Base-by-base conservation (phyloP, 2,888 invertebrate genomes). In the Chirona hameri region DNA sequence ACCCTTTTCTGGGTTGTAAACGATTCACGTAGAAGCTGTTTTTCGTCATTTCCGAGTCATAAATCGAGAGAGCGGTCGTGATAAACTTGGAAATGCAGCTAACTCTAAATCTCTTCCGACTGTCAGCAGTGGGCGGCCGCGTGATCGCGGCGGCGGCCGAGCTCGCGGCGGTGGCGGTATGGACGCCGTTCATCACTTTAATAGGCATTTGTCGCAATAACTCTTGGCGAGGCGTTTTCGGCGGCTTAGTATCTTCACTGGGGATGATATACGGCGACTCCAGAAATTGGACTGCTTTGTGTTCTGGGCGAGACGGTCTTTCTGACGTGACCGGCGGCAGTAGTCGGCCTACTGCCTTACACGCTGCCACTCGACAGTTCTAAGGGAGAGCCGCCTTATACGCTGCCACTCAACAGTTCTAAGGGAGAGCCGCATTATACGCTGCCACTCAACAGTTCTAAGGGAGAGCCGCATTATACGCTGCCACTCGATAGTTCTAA, bases 121-220 rank as follows among this genome's bases (percentile, higher is more conserved):
- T 10, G 65, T 27, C n/a, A 1, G 65, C 65, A n/a, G 9, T 27
- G 24, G 18, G n/a, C 65, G 24, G 65, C 27, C 65, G 65, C 57
- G n/a, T n/a, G 57, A 24, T 57, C 57, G 12, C 10, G n/a, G 65
- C 65, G 15, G 52, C 24, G n/a, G 65, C 81, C 14, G 7, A 3
- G 46, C 48, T 52, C 27, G 27, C 14, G 29, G 18, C 18, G 10
- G 29, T 5, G 14, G 29, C 24, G 27, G 2, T 81, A 0, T 21
- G 29, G 29, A 7, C 31, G n/a, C 65, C 60, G 55, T 55, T 24
- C 55, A 81, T 57, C 55, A 81, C 81, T 81, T 55, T 57, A 81
- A 69, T 81, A 65, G 69, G 69, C 60, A 81, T 55, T 81, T 81
- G 69, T 52, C 52, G 46, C 39, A 39, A 60, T 81, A 46, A 81